Evolutionary conservation across 2,113 vertebrate genomes (phyloP), one percentile per base, ranked within the genome.

Genomic region (Rhodinocichla rosea): DNA sequence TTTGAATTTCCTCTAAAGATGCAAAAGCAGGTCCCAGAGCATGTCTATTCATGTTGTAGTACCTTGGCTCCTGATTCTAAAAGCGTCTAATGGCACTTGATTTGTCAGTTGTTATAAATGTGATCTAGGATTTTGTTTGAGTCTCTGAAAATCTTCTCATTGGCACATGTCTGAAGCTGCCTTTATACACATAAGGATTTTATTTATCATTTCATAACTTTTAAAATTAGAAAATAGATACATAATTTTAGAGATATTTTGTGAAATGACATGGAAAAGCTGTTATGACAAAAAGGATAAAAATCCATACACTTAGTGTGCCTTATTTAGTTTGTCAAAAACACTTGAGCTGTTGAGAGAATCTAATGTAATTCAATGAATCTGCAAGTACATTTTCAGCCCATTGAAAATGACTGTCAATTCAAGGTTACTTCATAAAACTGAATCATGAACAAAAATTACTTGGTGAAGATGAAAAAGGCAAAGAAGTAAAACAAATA

Each of bases 251-350:
- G 80, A 74, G 28, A 40, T 88, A 75, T 57, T 89, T 85, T 95
- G 57, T 80, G 44, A 67, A 93, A 96, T 81, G 42, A 80, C 30
- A 67, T 87, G 44, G 53, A 84, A 92, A 95, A 92, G 71, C n/a
- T 79, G 30, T 77, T 90, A 37, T 23, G 37, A 85, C 57, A 96
- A 83, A 94, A 91, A 90, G 35, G 23, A 96, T 83, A 94, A 92
- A 94, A 96, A 83, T 86, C 73, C 77, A 76, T 14, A 22, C 42
- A 83, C 11, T 95, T 92, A 96, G n/a, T 53, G 40, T 86, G 79
- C 70, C 45, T 96, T 95, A 92, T 93, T 96, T 96, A 95, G 80
- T 96, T 92, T 96, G 91, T 97, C 88, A 97, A 89, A 97, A 96
- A n/a, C 86, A 82, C 50, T 89, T 83, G 74, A 91, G 74, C 35